These are phyloP conservation scores for Catocala nupta DNA, from an alignment of 2,888 invertebrate genomes.

Conservation along the genomic window DNA sequence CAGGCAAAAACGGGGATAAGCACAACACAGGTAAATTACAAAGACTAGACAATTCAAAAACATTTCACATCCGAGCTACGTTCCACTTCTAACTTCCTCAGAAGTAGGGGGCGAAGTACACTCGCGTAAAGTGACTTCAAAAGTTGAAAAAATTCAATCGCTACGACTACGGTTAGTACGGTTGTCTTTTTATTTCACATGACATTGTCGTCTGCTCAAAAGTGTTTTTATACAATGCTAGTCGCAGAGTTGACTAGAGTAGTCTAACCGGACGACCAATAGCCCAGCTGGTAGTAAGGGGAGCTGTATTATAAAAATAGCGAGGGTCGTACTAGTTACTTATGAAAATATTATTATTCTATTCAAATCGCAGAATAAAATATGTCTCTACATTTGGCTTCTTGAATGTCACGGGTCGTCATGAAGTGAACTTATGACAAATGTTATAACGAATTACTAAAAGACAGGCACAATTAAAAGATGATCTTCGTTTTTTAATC, in stretches of 20 bases:
- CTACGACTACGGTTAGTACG: background rate
- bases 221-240: constrained; percentile 12
- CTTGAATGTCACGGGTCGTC: no score
- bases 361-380: background rate
- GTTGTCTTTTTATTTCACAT: constrained; percentile 12
- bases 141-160: constrained; percentile 17
- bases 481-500: no score
- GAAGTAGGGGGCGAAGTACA: background rate
- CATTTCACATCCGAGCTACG: background rate
- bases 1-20: constrained; percentile 71
- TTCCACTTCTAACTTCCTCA: constrained; percentile 6
- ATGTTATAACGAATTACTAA: no score
- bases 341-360: background rate
- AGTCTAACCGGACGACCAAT: constrained; percentile 17
- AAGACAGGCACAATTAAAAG: no score
- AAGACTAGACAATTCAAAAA: constrained; percentile 15
- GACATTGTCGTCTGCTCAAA: background rate
- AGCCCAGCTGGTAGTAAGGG: constrained; percentile 5
- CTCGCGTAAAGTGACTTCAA: constrained; percentile 9
- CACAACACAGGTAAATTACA: constrained; percentile 78
- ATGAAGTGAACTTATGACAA: no score
- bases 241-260: constrained; percentile 8
- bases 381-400: no score
- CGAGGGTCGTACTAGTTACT: background rate
- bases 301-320: constrained; percentile 20